These are phyloP conservation scores for Neodiprion pinetum DNA, from an alignment of 1,140 invertebrate genomes.

Conservation along the genomic window DNA sequence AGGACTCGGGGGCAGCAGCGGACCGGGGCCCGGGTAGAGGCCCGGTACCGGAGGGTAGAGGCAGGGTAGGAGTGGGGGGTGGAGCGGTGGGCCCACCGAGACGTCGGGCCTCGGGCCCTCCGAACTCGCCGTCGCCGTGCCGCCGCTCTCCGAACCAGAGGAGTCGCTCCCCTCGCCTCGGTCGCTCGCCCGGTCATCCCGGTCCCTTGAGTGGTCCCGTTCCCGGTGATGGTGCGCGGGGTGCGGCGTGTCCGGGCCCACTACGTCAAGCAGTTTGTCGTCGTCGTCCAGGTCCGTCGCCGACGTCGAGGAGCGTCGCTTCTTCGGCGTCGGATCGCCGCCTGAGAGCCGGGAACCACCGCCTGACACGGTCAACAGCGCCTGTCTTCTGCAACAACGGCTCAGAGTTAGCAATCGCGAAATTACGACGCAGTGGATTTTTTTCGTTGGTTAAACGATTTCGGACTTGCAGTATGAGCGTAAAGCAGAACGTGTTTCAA, in stretches of 20 bases:
- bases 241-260: conserved; percentile 81
- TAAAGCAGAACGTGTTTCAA: too few species aligned
- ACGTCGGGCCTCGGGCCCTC: conserved; percentile 82
- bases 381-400: conserved; percentile 72
- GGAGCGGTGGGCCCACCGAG: conserved; percentile 85
- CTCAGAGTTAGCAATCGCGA: conserved; percentile 54
- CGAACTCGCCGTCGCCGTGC: conserved; percentile 63
- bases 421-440: neutral
- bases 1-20: conserved; percentile 73
- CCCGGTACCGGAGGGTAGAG: conserved; percentile 81
- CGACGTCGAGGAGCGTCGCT: conserved; percentile 67
- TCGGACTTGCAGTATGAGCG: too few species aligned
- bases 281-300: conserved; percentile 74
- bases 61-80: conserved; percentile 86
- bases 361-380: conserved; percentile 59
- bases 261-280: conserved; percentile 87
- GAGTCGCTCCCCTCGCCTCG: conserved; percentile 60
- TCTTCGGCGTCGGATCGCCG: conserved; percentile 75
- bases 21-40: conserved; percentile 75
- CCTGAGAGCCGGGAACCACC: conserved; percentile 55
- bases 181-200: conserved; percentile 58
- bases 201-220: conserved; percentile 55
- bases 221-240: conserved; percentile 64
- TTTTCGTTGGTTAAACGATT: too few species aligned
- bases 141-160: conserved; percentile 61